Base-by-base conservation (phyloP, 2,888 invertebrate species). In the Drosophila pegasa region DNA sequence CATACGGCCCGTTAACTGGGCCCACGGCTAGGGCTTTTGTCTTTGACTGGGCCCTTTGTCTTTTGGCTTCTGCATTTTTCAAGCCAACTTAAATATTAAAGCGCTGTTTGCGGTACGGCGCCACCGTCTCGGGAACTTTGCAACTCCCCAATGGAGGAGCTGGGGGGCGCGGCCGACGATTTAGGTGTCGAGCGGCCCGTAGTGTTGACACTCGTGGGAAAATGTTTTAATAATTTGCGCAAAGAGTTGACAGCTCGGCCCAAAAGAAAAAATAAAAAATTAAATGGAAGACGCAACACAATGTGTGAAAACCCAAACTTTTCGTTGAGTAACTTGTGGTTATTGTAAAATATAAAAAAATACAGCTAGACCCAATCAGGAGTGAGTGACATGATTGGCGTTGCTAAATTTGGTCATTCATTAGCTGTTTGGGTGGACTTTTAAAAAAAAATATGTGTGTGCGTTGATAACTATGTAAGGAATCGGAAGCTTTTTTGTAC, bases 191-290 rank as follows among this genome's bases (percentile, higher is more conserved):
- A 47, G 38, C 43, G 51, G 3, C 52, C 41, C 43, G 79, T 80
- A 83, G 85, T 87, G 85, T 86, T 86, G 88, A 83, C 83, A 83
- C 86, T 72, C 88, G 78, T 86, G 85, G 88, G 88, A 87, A 86
- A 86, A 87, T 83, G 83, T 74, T 86, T 87, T 83, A 86, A 86
- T 86, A 86, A 86, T 87, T 83, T 78, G 83, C 73, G 81, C 68
- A 81, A 81, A 86, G 86, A 82, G 87, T 83, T 86, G 85, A 81
- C 88, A 86, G 79, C 70, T 54, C 57, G 54, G 35, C 55, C 59
- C 0, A 18, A 29, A 52, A 38, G 29, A 69, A 59, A 50, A 25
- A 61, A 45, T 25, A 18, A 33, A 29, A 16, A 35, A 35, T 5
- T 16, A 43, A 25, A 25, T 43, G 22, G 2, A 33, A 22, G 43